Evolutionary conservation across 2,888 invertebrate species (phyloP).

Genomic region (Trypoxylon attenuatum): DNA sequence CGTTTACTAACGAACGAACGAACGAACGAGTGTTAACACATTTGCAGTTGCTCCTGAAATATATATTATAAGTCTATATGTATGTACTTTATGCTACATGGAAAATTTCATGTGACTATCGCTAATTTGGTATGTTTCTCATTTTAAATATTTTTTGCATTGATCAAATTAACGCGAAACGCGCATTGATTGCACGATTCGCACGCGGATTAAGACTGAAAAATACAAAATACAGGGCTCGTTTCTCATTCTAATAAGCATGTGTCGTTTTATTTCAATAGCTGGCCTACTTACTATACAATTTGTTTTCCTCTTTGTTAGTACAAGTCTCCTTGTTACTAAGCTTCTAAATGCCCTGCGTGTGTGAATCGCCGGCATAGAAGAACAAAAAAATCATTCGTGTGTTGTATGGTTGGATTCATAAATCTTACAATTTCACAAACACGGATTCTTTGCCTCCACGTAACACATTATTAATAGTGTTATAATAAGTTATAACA

Average conservation of each 20-base stretch:
- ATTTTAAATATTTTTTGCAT: constrained; percentile 13
- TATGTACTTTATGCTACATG: constrained; percentile 16
- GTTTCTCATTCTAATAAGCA: constrained; percentile 62
- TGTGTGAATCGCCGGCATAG: constrained; percentile 27
- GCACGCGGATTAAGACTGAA: constrained; percentile 48
- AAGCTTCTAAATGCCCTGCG: constrained; percentile 40
- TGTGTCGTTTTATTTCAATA: constrained; percentile 68
- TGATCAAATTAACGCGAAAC: constrained; percentile 9
- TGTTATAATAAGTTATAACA: constrained; percentile 55
- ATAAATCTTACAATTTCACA: constrained; percentile 49
- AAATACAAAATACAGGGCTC: constrained; percentile 61
- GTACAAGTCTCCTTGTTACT: constrained; percentile 61
- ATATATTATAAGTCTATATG: constrained; percentile 24
- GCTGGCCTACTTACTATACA: constrained; percentile 68
- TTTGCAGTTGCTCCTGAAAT: constrained; percentile 21
- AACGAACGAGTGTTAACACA: constrained; percentile 19
- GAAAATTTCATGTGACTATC: constrained; percentile 28
- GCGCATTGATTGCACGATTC: constrained; percentile 23
- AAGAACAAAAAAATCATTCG: constrained; percentile 33
- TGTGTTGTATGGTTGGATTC: constrained; percentile 34
- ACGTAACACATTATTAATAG: constrained; percentile 52
- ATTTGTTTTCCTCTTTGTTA: constrained; percentile 59
- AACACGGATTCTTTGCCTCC: constrained; percentile 36
- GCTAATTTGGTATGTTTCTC: constrained; percentile 3
- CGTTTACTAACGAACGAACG: constrained; percentile 22